A percentile compares a stretch with the other conserved stretches of the same genome.
Evolutionary conservation across 2,113 vertebrate genomes (phyloP).

Genomic region (Epinephelus lanceolatus): DNA sequence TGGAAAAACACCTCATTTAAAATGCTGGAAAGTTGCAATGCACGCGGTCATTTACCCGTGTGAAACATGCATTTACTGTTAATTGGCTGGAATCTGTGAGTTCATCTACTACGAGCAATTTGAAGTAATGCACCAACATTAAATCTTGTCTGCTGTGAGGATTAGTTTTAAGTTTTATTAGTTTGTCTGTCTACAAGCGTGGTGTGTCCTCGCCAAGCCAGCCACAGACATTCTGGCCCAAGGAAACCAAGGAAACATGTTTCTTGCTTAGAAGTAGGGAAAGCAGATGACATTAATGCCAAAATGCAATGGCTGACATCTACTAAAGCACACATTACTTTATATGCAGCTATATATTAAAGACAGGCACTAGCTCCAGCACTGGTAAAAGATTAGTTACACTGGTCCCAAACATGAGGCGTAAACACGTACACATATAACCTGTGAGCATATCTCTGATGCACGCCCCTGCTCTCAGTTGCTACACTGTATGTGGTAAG

Average conservation of each 20-base stretch:
- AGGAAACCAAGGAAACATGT: conserved; percentile 2
- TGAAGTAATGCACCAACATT: not conserved
- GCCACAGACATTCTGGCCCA: not conserved
- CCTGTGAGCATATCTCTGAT: not conserved
- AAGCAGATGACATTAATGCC: conserved; percentile 4
- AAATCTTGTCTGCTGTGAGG: not conserved
- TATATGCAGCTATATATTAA: not conserved
- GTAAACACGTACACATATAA: not conserved
- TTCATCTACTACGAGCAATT: not conserved
- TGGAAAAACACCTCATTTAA: not conserved
- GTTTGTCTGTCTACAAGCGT: conserved; percentile 7
- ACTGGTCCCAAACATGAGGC: not conserved
- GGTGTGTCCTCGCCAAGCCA: not conserved
- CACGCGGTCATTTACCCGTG: not conserved
- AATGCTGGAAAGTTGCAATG: not conserved
- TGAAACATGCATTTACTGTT: not conserved
- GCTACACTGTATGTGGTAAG: conserved; percentile 11
- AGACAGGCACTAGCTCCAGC: not conserved
- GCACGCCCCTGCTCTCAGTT: not conserved
- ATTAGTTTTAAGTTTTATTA: conserved; percentile 3
- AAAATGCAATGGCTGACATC: not conserved
- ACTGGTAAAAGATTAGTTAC: not conserved
- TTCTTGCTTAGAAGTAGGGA: not conserved
- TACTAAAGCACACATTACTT: not conserved
- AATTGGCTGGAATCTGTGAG: not conserved